Evolutionary conservation across 2,888 invertebrate genomes (phyloP).

Genomic region (Chymomyza amoena): DNA sequence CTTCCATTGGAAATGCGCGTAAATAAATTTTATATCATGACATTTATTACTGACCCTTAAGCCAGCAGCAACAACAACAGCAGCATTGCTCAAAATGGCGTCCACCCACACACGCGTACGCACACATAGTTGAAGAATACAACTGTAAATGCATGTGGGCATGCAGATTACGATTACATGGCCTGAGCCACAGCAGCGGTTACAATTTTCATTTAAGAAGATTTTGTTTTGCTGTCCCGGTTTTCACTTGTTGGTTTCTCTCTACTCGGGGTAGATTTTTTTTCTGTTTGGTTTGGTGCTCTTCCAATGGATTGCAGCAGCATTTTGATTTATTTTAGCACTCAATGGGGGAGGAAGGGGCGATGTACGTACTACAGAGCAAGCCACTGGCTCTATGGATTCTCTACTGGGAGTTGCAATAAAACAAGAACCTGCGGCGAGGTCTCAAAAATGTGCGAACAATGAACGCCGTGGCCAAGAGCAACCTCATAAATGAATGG

Average conservation of each 20-base stretch:
- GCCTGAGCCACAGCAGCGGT: slow-evolving; percentile 51
- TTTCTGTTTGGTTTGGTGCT: slow-evolving; percentile 3
- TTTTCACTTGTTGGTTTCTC: slow-evolving; percentile 10
- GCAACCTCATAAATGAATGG: slow-evolving; percentile 17
- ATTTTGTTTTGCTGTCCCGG: slow-evolving; percentile 54
- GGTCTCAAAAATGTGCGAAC: slow-evolving; percentile 29
- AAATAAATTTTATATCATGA: slow-evolving; percentile 73
- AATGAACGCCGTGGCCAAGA: slow-evolving; percentile 24
- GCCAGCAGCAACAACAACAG: slow-evolving; percentile 43
- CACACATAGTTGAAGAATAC: slow-evolving; percentile 6
- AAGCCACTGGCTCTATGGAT: background rate
- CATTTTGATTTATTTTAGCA: slow-evolving; percentile 69
- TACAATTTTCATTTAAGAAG: slow-evolving; percentile 73
- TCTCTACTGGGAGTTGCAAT: background rate
- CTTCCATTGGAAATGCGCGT: slow-evolving; percentile 67
- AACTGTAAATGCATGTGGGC: slow-evolving; percentile 27
- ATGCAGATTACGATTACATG: slow-evolving; percentile 52
- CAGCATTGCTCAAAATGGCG: slow-evolving; percentile 8
- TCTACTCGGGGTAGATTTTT: background rate
- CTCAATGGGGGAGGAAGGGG: slow-evolving; percentile 43
- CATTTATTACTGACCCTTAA: slow-evolving; percentile 72
- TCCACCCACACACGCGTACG: slow-evolving; percentile 17
- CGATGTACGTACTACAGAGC: background rate
- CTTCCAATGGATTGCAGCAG: slow-evolving; percentile 25
- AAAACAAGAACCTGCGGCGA: slow-evolving; percentile 11